Conservation (phyloP, 2,113 vertebrate species). For the Serinus canaria region DNA sequence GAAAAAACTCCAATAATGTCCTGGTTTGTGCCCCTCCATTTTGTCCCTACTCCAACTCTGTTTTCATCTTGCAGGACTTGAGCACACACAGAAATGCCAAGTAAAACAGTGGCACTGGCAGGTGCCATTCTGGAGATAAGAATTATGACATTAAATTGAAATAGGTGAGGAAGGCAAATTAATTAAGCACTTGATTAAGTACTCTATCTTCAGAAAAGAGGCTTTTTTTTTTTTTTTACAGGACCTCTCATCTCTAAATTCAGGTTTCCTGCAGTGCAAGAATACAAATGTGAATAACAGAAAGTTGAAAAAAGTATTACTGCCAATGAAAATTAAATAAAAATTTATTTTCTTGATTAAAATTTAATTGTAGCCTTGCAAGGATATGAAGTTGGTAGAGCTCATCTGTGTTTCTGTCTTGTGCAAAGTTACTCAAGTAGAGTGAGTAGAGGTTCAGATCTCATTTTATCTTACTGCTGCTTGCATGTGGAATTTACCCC, state of each 20-base stretch:
- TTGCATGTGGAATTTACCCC: background rate
- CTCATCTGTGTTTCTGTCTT: background rate
- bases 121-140: background rate
- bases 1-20: accelerated
- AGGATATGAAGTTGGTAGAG: background rate
- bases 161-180: background rate
- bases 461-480: background rate
- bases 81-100: background rate
- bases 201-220: background rate
- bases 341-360: background rate
- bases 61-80: background rate
- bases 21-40: background rate
- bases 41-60: accelerated
- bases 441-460: background rate
- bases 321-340: background rate
- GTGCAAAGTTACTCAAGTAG: accelerated
- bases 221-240: background rate
- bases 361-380: background rate
- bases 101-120: background rate
- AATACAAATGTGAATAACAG: background rate
- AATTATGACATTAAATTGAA: background rate
- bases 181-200: background rate
- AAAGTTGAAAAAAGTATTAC: background rate
- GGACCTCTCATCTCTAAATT: background rate
- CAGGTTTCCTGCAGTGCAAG: background rate